A percentile compares a stretch with the other conserved stretches of the same genome.
These are phyloP conservation scores for Agrochola litura DNA, from an alignment of 2,888 invertebrate species.

Conservation along the genomic window DNA sequence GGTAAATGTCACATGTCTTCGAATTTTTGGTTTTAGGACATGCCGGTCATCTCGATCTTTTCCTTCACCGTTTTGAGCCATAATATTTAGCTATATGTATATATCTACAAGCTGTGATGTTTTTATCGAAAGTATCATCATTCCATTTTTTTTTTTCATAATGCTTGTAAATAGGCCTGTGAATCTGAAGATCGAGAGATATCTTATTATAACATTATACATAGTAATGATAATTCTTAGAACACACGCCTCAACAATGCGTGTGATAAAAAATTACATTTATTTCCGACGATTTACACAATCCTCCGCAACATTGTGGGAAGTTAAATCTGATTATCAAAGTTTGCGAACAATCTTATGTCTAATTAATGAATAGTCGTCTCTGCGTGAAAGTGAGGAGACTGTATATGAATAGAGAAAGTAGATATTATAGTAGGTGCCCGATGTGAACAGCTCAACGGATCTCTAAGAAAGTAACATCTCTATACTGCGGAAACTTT, in stretches of 20 bases:
- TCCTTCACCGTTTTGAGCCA: too few species aligned
- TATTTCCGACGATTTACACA: slow-evolving; percentile 76
- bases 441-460: slow-evolving; percentile 73
- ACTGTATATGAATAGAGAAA: slow-evolving; percentile 87
- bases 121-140: slow-evolving; percentile 29
- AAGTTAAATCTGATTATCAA: slow-evolving; percentile 77
- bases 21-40: background rate
- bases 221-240: slow-evolving; percentile 60
- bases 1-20: background rate
- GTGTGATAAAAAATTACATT: slow-evolving; percentile 62
- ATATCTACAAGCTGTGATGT: background rate
- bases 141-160: slow-evolving; percentile 17
- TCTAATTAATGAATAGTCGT: slow-evolving; percentile 80
- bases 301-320: slow-evolving; percentile 76
- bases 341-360: slow-evolving; percentile 79
- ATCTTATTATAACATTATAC: slow-evolving; percentile 60
- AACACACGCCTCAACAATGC: slow-evolving; percentile 63
- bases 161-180: slow-evolving; percentile 43
- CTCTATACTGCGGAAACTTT: slow-evolving; percentile 70
- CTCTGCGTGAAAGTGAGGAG: slow-evolving; percentile 84
- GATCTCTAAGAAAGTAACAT: slow-evolving; percentile 81
- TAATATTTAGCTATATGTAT: background rate
- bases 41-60: too few species aligned
- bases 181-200: slow-evolving; percentile 46
- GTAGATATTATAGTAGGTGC: slow-evolving; percentile 71